Conservation (phyloP, 2,797 vertebrate genomes). For the Takifugu ocellatus region DNA sequence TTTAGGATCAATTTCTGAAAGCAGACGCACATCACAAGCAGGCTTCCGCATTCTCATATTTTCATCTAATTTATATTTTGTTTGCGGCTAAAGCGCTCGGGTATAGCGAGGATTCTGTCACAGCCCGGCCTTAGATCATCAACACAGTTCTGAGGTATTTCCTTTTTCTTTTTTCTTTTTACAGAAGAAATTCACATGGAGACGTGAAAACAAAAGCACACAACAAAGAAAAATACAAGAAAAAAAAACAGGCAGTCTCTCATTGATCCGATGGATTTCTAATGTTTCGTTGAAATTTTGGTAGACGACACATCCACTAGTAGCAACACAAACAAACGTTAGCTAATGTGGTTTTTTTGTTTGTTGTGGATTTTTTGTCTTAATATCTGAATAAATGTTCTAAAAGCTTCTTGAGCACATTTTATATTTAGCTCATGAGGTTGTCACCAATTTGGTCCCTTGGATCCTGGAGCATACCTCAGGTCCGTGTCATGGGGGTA, state of each 20-base stretch:
- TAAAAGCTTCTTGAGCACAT: conserved; percentile 52
- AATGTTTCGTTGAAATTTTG: conserved; percentile 46
- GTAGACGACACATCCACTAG: conserved; percentile 62
- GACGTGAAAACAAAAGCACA: conserved; percentile 43
- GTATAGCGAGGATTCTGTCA: conserved; percentile 55
- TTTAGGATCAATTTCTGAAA: conserved; percentile 90
- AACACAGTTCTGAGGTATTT: conserved; percentile 81
- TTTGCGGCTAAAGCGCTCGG: conserved; percentile 64
- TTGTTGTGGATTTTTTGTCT: conserved; percentile 24
- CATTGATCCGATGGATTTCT: conserved; percentile 62
- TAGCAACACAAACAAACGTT: conserved; percentile 45
- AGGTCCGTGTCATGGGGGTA: conserved; percentile 57
- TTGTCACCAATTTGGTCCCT: conserved; percentile 79
- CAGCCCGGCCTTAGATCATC: conserved; percentile 60
- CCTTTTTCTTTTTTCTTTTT: conserved; percentile 65
- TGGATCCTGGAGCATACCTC: conserved; percentile 51
- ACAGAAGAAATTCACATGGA: conserved; percentile 68
- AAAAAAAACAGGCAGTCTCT: conserved; percentile 66
- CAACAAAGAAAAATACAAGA: conserved; percentile 54
- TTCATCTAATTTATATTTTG: conserved; percentile 30
- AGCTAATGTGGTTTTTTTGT: conserved; percentile 31
- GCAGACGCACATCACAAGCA: conserved; percentile 82
- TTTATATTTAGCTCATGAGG: conserved; percentile 67
- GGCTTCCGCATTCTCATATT: conserved; percentile 85
- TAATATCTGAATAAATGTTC: conserved; percentile 19